Base-by-base conservation (phyloP, 2,888 invertebrate genomes). In the Tetranychus piercei region DNA sequence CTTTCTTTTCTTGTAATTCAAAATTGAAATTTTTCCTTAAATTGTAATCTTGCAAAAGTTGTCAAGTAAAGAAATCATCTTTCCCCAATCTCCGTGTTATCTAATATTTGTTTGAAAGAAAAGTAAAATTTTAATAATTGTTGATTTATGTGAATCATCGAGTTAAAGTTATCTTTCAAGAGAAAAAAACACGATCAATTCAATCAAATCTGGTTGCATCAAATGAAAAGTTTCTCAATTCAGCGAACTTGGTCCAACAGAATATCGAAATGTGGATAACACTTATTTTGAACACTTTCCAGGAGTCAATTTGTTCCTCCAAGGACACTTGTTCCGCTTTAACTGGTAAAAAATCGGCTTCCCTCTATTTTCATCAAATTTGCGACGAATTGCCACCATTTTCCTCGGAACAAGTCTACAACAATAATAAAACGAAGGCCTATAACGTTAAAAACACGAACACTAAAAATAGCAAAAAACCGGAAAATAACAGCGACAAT, bases 241-340 rank as follows among this genome's bases (percentile, higher is more conserved):
- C 69, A 69, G 23, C 11, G 34, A 20, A 69, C 20, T 69, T 18
- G 22, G 69, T 20, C 34, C 55, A 55, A 55, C 69, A 11, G n/a
- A 69, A 22, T 1, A 23, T 43, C 72, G 72, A 44, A 55, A 73
- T 73, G 73, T 73, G 73, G 73, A 43, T 73, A 44, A 73, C 55
- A 23, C 44, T 73, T 18, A 73, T 73, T 15, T 55, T 65, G 23
- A 20, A 55, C 55, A 64, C 55, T 34, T 73, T 73, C 22, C 73
- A 73, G 64, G 73, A 73, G 55, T 64, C 64, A 69, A 23, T 69
- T 69, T 69, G 69, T 23, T 23, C 69, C 34, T 69, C 69, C 69
- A 69, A 20, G 20, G 20, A 20, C 22, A 22, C 22, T 20, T 11
- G 20, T 23, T 69, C 20, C 11, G 20, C 69, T 20, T 22, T 23